Percentiles rank a stretch among this genome's conserved stretches.
These are phyloP conservation scores for Pterobdella sp. DNA, from an alignment of 2,888 invertebrate species.

Conservation along the genomic window DNA sequence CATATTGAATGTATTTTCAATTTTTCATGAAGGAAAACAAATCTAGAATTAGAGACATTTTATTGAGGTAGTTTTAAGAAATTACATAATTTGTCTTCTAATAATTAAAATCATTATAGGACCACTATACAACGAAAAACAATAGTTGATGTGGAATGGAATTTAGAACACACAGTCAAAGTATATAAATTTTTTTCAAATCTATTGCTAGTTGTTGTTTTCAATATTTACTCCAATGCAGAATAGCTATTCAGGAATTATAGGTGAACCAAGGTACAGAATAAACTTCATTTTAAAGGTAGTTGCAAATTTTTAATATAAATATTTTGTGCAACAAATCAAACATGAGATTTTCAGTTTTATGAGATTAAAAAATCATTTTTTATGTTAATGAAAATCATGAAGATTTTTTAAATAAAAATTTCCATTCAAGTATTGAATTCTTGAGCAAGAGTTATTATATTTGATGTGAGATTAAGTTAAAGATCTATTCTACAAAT, in stretches of 20 bases:
- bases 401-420: neutral
- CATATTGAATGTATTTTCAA: neutral
- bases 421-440: neutral
- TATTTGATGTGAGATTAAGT: neutral
- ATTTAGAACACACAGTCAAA: slow-evolving; percentile 14
- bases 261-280: slow-evolving; percentile 11
- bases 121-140: neutral
- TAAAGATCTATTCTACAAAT: neutral
- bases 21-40: slow-evolving; percentile 12
- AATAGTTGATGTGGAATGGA: slow-evolving; percentile 21
- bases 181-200: neutral
- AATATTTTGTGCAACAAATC: neutral
- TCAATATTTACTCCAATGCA: neutral
- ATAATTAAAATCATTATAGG: neutral
- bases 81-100: no score
- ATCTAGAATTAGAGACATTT: slow-evolving; percentile 10
- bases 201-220: no score
- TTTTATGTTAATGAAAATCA: neutral
- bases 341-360: neutral
- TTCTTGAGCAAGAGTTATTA: neutral
- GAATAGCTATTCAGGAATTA: slow-evolving; percentile 18
- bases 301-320: neutral
- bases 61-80: slow-evolving; percentile 11
- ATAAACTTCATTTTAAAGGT: slow-evolving; percentile 17
- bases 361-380: neutral